phyloP scores from a whole-genome alignment of 2,113 vertebrate species.

The Ia io region DNA sequence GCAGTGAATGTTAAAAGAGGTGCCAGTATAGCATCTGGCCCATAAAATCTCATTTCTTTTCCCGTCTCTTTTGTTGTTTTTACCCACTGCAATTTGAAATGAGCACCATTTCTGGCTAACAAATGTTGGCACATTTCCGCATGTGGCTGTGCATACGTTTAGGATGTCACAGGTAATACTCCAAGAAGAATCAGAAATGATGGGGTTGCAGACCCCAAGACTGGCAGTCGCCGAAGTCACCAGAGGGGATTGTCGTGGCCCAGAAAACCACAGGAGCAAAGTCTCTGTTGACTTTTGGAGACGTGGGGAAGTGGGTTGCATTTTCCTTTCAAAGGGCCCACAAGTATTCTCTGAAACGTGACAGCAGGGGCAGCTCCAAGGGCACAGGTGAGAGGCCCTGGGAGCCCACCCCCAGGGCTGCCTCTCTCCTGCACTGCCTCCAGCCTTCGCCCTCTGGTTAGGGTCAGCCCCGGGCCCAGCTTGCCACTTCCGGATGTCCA shows the following conservation, averaged over 20 bases:
- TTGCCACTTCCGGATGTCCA: neutral
- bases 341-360: neutral
- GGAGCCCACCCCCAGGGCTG: neutral
- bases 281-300: neutral
- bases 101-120: neutral
- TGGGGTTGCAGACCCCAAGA: neutral
- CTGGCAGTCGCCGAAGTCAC: neutral
- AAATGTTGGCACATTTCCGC: neutral
- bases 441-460: neutral
- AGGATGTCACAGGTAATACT: neutral
- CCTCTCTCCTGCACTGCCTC: neutral
- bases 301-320: neutral
- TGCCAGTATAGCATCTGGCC: neutral
- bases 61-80: neutral
- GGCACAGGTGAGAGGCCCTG: neutral
- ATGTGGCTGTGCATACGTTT: neutral
- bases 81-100: neutral
- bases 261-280: neutral
- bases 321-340: neutral
- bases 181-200: neutral
- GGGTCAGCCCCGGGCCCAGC: no score
- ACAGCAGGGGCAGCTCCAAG: neutral
- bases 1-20: neutral
- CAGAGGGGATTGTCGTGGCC: neutral
- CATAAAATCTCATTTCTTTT: neutral